Conservation (phyloP, 2,113 vertebrate genomes). For the Paramormyrops kingsleyae region DNA sequence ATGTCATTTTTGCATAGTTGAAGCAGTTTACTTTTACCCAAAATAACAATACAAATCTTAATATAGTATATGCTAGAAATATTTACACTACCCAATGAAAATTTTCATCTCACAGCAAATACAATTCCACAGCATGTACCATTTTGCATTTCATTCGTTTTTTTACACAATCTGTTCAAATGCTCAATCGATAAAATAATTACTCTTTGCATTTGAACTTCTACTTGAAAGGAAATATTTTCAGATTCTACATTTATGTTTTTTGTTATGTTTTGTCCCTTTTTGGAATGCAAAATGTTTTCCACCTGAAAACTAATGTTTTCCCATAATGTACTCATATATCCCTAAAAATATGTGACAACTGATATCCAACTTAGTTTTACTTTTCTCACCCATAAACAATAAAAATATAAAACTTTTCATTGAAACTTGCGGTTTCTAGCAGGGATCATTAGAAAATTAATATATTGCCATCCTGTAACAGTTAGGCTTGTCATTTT, state of each 20-base stretch:
- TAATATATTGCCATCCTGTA: slow-evolving; percentile 15
- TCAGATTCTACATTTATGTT: not conserved
- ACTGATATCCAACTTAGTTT: slow-evolving; percentile 33
- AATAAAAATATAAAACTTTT: slow-evolving; percentile 47
- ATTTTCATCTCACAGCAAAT: slow-evolving; percentile 36
- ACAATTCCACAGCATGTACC: slow-evolving; percentile 33
- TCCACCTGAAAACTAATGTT: slow-evolving; percentile 20
- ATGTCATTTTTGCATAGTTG: slow-evolving; percentile 61
- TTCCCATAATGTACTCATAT: slow-evolving; percentile 40
- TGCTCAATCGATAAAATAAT: slow-evolving; percentile 37
- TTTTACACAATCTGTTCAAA: not conserved
- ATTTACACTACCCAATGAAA: slow-evolving; percentile 47
- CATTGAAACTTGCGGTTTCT: slow-evolving; percentile 26
- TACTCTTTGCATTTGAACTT: not conserved
- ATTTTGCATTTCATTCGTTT: slow-evolving; percentile 31
- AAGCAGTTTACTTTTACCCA: slow-evolving; percentile 46
- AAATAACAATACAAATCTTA: slow-evolving; percentile 46
- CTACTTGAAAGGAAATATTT: not conserved
- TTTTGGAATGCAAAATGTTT: slow-evolving; percentile 33
- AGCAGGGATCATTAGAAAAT: slow-evolving; percentile 26
- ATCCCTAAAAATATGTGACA: slow-evolving; percentile 50
- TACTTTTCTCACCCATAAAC: slow-evolving; percentile 37
- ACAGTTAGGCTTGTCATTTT: slow-evolving; percentile 13
- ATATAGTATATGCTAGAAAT: slow-evolving; percentile 47
- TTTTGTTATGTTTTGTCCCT: not conserved